A percentile compares a stretch with the other conserved stretches of the same genome.
Conservation (phyloP, 1,140 invertebrate species). For the Caenorhabditis tropicalis region DNA sequence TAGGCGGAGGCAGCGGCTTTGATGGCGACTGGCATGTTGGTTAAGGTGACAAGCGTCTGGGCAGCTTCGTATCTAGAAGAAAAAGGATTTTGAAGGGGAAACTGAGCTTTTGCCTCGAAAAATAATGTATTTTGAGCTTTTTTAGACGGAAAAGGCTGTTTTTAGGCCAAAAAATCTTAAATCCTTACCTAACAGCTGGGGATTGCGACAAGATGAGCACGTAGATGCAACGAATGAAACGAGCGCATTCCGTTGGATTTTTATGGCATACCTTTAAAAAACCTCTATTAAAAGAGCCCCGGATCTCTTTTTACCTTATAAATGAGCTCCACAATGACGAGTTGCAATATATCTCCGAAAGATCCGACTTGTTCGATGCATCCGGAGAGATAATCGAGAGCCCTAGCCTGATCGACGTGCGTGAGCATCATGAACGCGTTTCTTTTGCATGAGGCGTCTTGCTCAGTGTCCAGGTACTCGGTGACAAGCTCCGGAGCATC, state of each 20-base stretch:
- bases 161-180: no score
- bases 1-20: conserved; percentile 96
- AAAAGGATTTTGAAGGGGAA: no score
- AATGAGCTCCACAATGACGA: conserved; percentile 98
- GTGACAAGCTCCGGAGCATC: conserved; percentile 96
- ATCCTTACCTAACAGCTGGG: conserved; percentile 80
- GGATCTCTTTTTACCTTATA: conserved; percentile 93
- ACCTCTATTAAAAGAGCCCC: no score
- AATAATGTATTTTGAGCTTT: no score
- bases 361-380: conserved; percentile 85
- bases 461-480: conserved; percentile 91
- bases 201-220: conserved; percentile 94
- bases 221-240: conserved; percentile 98
- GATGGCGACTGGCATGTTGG: conserved; percentile 92
- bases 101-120: no score
- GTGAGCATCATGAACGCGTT: conserved; percentile 99
- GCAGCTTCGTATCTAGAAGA: conserved; percentile 90
- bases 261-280: conserved; percentile 87
- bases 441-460: conserved; percentile 97
- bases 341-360: conserved; percentile 96
- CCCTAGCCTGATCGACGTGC: conserved; percentile 85
- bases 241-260: conserved; percentile 92
- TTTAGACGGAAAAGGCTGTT: no score
- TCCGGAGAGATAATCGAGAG: conserved; percentile 86
- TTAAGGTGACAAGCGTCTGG: conserved; percentile 98